Evolutionary conservation across 2,797 vertebrate species (phyloP), one percentile per base, ranked within the genome.

Genomic region (Muraenolepis orangiensis): DNA sequence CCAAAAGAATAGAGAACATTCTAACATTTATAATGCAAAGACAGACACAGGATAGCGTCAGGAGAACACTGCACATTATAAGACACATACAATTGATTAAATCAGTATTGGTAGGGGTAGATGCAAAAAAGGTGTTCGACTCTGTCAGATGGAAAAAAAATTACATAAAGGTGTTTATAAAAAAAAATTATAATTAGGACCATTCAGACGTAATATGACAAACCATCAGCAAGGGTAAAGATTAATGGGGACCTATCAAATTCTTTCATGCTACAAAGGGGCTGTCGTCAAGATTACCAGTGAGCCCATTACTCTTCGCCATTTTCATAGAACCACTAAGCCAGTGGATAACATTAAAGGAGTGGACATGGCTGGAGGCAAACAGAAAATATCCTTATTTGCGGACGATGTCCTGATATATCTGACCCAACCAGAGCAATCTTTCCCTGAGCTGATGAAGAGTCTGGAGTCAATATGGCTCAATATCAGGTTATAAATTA

Each of bases 311-410:
- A 6, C 74, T 79, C 34, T 78, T 86, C 18, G 46, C 70, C 5
- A 13, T 86, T 1, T 81, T 78, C 40, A 78, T 81, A 26, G 74
- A 82, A 40, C 78, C 80, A 12, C 74, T 34, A 70, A 69, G 75
- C 28, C 69, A 81, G 6, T 14, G 40, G 13, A 26, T 34, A 70
- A 51, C 0, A 72, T 75, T 5, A 72, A 73, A 32, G 34, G 64
- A 1, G 66, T 80, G 26, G 2, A 1, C 6, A 78, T 68, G 42
- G 23, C 4, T 0, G 66, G 7, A 1, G 0, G 10, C 0, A 28
- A 78, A 42, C 71, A 46, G 18, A 46, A 46, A 4, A 13, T 46
- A 0, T 13, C 40, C 40, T 16, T 46, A 46, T 46, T 46, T 4
- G 40, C 40, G 0, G 40, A 46, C 14, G 40, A 46, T 46, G 14